Percentiles rank a stretch among this genome's conserved stretches.
phyloP scores from a whole-genome alignment of 2,888 invertebrate species.

The Serrognathus titanus region DNA sequence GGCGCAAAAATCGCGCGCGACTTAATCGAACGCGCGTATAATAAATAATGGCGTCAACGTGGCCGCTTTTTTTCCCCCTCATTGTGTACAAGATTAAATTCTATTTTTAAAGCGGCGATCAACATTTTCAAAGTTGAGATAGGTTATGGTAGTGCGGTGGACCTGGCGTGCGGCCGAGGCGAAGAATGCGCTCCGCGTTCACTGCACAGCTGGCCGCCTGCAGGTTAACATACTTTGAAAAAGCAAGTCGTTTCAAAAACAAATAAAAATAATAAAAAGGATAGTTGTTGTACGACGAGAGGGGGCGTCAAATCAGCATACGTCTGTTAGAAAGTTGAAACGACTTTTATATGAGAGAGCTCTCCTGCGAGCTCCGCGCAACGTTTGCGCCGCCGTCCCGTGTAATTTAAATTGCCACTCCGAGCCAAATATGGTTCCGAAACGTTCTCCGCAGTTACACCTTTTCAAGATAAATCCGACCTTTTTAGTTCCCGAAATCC shows the following conservation, averaged over 20 bases:
- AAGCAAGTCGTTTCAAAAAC: slow-evolving; percentile 30
- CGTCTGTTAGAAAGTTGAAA: slow-evolving; percentile 3
- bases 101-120: slow-evolving; percentile 41
- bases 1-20: neutral
- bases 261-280: slow-evolving; percentile 20
- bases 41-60: neutral
- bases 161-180: slow-evolving; percentile 3
- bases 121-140: slow-evolving; percentile 49
- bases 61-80: slow-evolving; percentile 5
- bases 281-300: slow-evolving; percentile 2
- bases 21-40: neutral
- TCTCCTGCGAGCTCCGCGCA: neutral
- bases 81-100: slow-evolving; percentile 21
- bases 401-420: too few species aligned
- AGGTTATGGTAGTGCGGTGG: slow-evolving; percentile 24
- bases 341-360: neutral
- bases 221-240: slow-evolving; percentile 51
- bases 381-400: too few species aligned
- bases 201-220: slow-evolving; percentile 27
- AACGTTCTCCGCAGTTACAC: too few species aligned
- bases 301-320: slow-evolving; percentile 4
- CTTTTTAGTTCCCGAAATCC: too few species aligned
- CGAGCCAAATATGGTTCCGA: too few species aligned
- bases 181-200: slow-evolving; percentile 7
- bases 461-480: too few species aligned